These are phyloP conservation scores for Procambarus virginalis DNA, from an alignment of 1,140 invertebrate species.

Conservation along the genomic window DNA sequence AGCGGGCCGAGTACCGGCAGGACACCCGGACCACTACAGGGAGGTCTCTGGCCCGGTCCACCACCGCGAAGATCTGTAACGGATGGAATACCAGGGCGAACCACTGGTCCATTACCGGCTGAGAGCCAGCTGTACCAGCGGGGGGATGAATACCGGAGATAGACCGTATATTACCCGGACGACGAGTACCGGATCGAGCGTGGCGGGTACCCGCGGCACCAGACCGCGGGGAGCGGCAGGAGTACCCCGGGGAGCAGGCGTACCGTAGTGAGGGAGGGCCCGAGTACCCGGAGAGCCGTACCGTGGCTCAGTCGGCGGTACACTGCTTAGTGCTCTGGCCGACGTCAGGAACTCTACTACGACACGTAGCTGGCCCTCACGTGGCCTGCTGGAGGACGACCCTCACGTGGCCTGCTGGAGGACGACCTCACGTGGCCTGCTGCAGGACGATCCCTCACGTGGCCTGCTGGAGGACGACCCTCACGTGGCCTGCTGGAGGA, in stretches of 20 bases:
- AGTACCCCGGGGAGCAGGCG: constrained; percentile 30
- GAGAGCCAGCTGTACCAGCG: constrained; percentile 20
- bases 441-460: no score
- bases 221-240: constrained; percentile 13
- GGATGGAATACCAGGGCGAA: constrained; percentile 31
- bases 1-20: constrained; percentile 27
- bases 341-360: constrained; percentile 46
- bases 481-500: no score
- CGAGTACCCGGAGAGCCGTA: constrained; percentile 33
- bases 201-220: constrained; percentile 11
- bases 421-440: no score
- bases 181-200: constrained; percentile 33
- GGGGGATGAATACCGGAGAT: constrained; percentile 1
- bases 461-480: no score
- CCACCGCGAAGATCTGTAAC: constrained; percentile 38
- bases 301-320: constrained; percentile 43
- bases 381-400: no score
- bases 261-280: constrained; percentile 33
- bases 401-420: no score
- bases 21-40: constrained; percentile 48
- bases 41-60: neutral
- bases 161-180: constrained; percentile 5
- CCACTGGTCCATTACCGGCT: constrained; percentile 29
- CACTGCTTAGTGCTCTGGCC: constrained; percentile 43
- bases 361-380: constrained; percentile 5